Conservation (phyloP, 1,140 invertebrate genomes). For the Apis laboriosa region DNA sequence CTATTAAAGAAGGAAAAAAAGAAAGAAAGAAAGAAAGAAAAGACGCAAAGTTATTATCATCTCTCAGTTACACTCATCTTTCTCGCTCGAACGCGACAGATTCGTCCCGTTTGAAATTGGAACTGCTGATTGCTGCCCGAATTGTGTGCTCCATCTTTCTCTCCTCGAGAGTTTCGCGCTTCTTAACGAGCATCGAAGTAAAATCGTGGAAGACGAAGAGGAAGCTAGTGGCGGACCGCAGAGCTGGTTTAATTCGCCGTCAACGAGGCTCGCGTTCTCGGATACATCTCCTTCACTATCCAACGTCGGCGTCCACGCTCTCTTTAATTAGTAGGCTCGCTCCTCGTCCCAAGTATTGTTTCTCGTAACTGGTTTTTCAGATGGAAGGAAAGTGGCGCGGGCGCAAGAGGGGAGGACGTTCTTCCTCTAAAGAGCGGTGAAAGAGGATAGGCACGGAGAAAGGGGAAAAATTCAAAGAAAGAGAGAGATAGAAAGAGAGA, state of each 20-base stretch:
- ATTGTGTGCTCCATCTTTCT: not conserved
- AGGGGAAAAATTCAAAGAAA: not conserved
- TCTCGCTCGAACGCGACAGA: not conserved
- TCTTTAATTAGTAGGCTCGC: constrained; percentile 39
- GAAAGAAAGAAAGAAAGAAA: not conserved
- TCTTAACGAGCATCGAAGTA: not conserved
- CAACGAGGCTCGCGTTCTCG: not conserved
- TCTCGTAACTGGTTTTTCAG: constrained; percentile 36
- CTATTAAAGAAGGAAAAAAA: not conserved
- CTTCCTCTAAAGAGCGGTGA: not conserved
- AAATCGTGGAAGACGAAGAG: not conserved
- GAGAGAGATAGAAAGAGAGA: not conserved
- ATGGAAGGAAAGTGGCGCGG: not conserved
- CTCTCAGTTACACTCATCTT: no score
- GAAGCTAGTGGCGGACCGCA: no score
- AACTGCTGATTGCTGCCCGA: not conserved
- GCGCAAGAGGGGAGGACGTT: no score
- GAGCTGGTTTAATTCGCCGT: constrained; percentile 1
- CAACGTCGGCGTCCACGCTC: not conserved
- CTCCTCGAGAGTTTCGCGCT: no score
- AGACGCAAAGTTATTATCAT: no score
- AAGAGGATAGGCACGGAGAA: not conserved
- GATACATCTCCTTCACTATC: not conserved
- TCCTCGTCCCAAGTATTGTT: constrained; percentile 33
- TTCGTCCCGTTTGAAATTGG: not conserved